Base-by-base conservation (phyloP, 1,140 invertebrate genomes). In the Trichoplusia ni region DNA sequence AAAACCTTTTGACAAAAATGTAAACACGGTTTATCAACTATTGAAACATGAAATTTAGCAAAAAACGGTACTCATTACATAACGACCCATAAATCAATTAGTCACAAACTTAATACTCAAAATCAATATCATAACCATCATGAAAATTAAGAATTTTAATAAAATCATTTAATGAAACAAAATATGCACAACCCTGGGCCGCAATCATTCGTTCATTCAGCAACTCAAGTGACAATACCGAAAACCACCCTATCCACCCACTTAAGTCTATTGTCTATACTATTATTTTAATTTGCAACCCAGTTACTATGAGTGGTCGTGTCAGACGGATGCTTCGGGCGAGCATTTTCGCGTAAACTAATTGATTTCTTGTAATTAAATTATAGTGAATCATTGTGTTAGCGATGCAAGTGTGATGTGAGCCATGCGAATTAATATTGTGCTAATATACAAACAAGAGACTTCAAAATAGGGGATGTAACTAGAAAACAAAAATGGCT, bases 401-500 rank as follows among this genome's bases (percentile, higher is more conserved):
- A 73, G 74, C 75, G 53, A 84, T 84, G 75, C 77, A 74, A 78
- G 71, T 83, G 84, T 85, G 71, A 85, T 82, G 84, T 86, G 81
- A 86, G 82, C 85, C 85, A 90, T 90, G 85, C 75, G 62, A 82
- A 80, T 79, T 77, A 77, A 75, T 82, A 80, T 82, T 85, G 81
- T 84, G 78, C 69, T 72, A 70, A 76, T 23, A 81, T 80, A 82
- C 5, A 73, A 65, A 60, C 66, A 37, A 79, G 74, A 82, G 79
- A 87, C 82, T 81, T 76, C 70, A 82, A 85, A 84, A 86, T 86
- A 86, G 80, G 82, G 81, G 85, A 84, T 88, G 85, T 87, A 81
- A 79, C 71, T 80, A 68, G 69, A 75, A 84, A 89, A 81, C 76
- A 92, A 93, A 93, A 92, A 94, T 94, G 93, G 93, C 93, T 92